Evolutionary conservation across 2,113 vertebrate species (phyloP), one percentile per base, ranked within the genome.

Genomic region (Antechinus flavipes): DNA sequence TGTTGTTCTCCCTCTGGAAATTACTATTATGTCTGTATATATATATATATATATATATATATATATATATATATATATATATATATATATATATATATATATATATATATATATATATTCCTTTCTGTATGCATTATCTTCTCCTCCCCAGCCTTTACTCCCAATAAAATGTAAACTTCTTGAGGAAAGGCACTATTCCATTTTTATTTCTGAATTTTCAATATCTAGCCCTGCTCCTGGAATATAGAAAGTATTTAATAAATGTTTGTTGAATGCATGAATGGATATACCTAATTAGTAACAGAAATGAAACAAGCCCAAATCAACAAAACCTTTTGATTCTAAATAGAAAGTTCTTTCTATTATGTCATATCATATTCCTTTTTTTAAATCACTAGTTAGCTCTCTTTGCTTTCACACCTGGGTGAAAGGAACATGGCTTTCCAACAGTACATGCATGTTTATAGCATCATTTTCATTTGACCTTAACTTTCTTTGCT

Each of bases 1-100:
- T 52, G 23, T 25, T 50, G 26, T 25, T 50, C 27, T 5, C 26
- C 0, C 35, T 56, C 2, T 10, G 0, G 0, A 3, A 0, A 14
- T 90, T 94, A 61, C 49, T 90, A 46, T 14, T 4, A 10, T 47
- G 27, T 24, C 61, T 95, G 11, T 22, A n/a, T 49, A 49, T 49
- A n/a, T n/a, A n/a, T n/a, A n/a, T n/a, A n/a, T n/a, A n/a, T n/a
- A n/a, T n/a, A n/a, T n/a, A n/a, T n/a, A n/a, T n/a, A n/a, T n/a
- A n/a, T n/a, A n/a, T n/a, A n/a, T n/a, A n/a, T n/a, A n/a, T n/a
- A n/a, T n/a, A n/a, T n/a, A n/a, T n/a, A n/a, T n/a, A n/a, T n/a
- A n/a, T n/a, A n/a, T n/a, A n/a, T n/a, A n/a, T n/a, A n/a, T n/a
- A n/a, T n/a, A n/a, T n/a, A n/a, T n/a, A n/a, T n/a, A n/a, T n/a